Evolutionary conservation across 2,888 invertebrate species (phyloP), one percentile per base, ranked within the genome.

Genomic region (Sinodicranocentrus sp.): DNA sequence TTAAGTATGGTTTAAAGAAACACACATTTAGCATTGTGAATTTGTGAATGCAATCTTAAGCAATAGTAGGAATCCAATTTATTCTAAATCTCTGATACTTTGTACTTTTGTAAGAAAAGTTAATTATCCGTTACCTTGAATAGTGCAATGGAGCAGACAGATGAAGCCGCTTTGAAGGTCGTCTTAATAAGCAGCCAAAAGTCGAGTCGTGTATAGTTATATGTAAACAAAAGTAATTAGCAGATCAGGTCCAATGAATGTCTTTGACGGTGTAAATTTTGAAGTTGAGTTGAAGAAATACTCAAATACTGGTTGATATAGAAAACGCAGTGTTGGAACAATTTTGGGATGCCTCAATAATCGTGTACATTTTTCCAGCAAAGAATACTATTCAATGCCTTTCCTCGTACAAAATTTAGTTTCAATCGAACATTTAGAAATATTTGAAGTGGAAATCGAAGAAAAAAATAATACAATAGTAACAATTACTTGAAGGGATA

Each of bases 301-400:
- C 26, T 33, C 48, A 79, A 5, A 63, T 48, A 39, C 26, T 33
- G 52, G 33, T 26, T 26, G 67, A 73, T 80, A 80, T 80, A 68
- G 80, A 80, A 54, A 80, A 80, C 39, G 80, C 79, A 25, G 79
- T 80, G 59, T 80, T 72, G 43, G 73, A 80, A 73, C 80, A 73
- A 44, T 73, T 80, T 72, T 73, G 73, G 2, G 72, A 80, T 17
- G 54, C 63, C 67, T 52, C 65, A 44, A 80, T 73, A 25, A 80
- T 73, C 26, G 80, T 80, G 80, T 73, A 80, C 80, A 80, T 80
- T 65, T 21, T 76, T 33, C 33, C 33, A 33, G 33, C 5, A 33
- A 33, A n/a, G n/a, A n/a, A n/a, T n/a, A n/a, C n/a, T n/a, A 33
- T 33, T 33, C 10, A 33, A 33, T 33, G 33, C 10, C 10, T 33